Evolutionary conservation across 2,888 invertebrate species (phyloP).

Genomic region (Phragmatobia fuliginosa): DNA sequence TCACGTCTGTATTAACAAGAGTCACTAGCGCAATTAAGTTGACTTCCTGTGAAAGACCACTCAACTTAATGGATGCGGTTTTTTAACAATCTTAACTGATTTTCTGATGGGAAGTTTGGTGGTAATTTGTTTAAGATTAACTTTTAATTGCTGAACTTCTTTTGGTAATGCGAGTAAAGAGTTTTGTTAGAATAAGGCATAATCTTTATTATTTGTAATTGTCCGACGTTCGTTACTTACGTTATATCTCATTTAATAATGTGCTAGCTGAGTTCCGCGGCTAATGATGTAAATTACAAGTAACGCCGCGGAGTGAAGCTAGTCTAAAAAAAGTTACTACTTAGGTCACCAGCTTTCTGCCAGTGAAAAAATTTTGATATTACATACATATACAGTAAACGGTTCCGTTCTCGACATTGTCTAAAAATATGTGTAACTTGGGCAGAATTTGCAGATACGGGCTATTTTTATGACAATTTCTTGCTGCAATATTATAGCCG

Average conservation of each 20-base stretch:
- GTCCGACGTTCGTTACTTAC: background rate
- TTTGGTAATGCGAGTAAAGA: background rate
- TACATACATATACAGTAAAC: no score
- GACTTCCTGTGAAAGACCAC: constrained; percentile 16
- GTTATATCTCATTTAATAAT: background rate
- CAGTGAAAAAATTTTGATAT: no score
- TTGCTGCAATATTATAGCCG: no score
- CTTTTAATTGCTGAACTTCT: background rate
- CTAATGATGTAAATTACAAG: no score
- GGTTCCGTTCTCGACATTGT: no score
- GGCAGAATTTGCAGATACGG: no score
- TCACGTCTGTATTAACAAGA: constrained; percentile 32
- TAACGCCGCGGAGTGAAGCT: no score
- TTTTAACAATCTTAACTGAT: background rate
- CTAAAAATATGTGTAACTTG: no score
- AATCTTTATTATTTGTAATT: background rate
- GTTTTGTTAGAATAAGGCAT: background rate
- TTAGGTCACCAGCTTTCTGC: no score
- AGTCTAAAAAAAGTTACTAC: no score
- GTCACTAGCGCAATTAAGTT: constrained; percentile 22
- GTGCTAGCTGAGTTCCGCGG: no score
- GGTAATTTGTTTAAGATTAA: background rate
- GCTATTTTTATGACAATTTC: no score
- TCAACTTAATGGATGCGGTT: constrained; percentile 6
- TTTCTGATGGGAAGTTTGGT: background rate